These are phyloP conservation scores for Lithophane ornitopus DNA, from an alignment of 2,888 invertebrate genomes.

Conservation along the genomic window DNA sequence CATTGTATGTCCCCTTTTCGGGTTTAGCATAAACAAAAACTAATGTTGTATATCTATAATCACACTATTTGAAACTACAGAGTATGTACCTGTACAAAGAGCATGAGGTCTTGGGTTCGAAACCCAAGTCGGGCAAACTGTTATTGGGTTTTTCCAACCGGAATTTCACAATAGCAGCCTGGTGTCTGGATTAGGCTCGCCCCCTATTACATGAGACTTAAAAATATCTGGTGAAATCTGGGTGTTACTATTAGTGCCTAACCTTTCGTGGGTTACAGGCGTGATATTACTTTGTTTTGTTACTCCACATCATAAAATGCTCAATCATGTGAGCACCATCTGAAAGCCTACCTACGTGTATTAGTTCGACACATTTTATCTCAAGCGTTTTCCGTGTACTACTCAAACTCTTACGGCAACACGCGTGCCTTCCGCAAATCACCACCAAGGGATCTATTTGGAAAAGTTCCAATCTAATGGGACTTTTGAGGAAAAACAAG, in stretches of 20 bases:
- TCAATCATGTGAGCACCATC: too few species aligned
- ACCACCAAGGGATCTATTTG: conserved; percentile 42
- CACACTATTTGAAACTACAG: neutral
- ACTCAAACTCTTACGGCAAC: conserved; percentile 14
- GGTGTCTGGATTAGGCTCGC: neutral
- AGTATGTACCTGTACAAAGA: neutral
- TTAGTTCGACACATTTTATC: conserved; percentile 25
- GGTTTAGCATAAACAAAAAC: too few species aligned
- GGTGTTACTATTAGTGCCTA: too few species aligned
- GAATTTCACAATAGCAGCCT: too few species aligned
- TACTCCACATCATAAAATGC: too few species aligned
- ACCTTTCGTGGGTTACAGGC: too few species aligned
- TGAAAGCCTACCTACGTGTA: too few species aligned
- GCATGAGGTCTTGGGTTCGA: neutral
- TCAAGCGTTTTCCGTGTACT: neutral
- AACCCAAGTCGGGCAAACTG: neutral
- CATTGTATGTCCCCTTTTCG: too few species aligned
- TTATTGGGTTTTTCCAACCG: too few species aligned
- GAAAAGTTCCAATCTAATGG: conserved; percentile 38
- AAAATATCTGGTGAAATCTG: neutral
- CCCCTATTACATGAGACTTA: neutral
- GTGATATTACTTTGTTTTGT: too few species aligned
- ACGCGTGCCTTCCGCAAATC: conserved; percentile 28
- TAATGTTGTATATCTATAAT: too few species aligned
- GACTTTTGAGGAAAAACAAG: conserved; percentile 37